Evolutionary conservation across 2,797 vertebrate genomes (phyloP), one percentile per base, ranked within the genome.

Genomic region (Mareca penelope): DNA sequence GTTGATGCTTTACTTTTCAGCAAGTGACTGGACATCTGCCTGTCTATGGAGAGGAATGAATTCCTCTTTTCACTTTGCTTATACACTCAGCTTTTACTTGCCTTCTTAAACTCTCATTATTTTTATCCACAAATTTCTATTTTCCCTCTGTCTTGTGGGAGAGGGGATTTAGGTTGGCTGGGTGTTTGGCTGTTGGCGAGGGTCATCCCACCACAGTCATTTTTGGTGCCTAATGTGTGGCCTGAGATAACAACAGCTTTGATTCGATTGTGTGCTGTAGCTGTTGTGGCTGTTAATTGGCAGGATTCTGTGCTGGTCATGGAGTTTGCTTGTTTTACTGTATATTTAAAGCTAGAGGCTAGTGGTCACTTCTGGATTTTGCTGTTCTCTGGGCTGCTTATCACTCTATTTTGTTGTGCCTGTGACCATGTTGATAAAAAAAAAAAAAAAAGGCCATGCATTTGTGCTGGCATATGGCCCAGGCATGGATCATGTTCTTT

Each of bases 131-230:
- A 2, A 24, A 10, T 29, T 71, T 87, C 57, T 29, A 39, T 35
- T 70, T 91, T 50, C 4, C 61, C 1, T 2, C 11, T 19, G 15
- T 35, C 6, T 37, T 59, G 12, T 19, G 28, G 33, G 42, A 14
- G 17, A 80, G 1, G 3, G 0, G 2, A 42, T 42, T 31, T 64
- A 42, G 15, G 77, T 2, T 10, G 15, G 15, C 5, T 42, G n/a
- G 23, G 28, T 18, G 18, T 6, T 2, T 65, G 22, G 17, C 31
- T 9, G 19, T 6, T 65, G 40, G 33, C 21, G 11, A 52, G 68
- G 29, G 23, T 68, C 57, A 52, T 17, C 17, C 1, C 11, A 37
- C 19, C 10, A 19, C 29, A 50, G 31, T 50, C 14, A 15, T 44
- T 75, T 46, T 59, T 48, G 28, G 8, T 10, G 37, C 13, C 12